Conservation (phyloP, 1,140 invertebrate genomes). For the Thalassaphorura encarpata region DNA sequence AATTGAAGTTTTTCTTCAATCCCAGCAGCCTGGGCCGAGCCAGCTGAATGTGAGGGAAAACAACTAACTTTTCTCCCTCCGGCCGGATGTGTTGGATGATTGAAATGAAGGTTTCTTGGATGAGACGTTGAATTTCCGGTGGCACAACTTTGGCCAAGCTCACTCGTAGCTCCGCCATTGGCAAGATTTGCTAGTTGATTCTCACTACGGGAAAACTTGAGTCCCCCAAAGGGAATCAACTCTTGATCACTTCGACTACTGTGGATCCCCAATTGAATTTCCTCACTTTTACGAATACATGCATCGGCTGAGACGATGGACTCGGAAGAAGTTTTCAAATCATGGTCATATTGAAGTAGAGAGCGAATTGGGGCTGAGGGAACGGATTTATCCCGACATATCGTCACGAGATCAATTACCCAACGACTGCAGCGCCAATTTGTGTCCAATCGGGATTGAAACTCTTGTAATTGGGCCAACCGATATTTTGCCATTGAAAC, state of each 20-base stretch:
- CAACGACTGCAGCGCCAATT: constrained; percentile 89
- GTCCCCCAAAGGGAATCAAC: constrained; percentile 7
- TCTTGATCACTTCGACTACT: constrained; percentile 6
- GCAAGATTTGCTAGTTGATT: constrained; percentile 10
- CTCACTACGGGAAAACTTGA: constrained; percentile 16
- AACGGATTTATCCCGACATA: constrained; percentile 58
- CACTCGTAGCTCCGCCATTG: no score
- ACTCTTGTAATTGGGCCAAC: constrained; percentile 64
- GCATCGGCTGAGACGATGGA: constrained; percentile 10
- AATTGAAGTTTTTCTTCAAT: constrained; percentile 12
- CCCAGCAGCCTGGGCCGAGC: neutral
- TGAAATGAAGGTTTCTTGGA: neutral
- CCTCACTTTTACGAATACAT: constrained; percentile 7
- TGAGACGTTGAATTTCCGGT: neutral
- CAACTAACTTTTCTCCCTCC: constrained; percentile 17
- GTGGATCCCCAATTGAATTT: neutral
- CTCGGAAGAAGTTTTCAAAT: constrained; percentile 14
- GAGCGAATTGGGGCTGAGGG: constrained; percentile 17
- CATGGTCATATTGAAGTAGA: constrained; percentile 2
- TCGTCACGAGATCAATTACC: constrained; percentile 88
- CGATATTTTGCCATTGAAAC: constrained; percentile 73
- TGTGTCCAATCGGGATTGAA: constrained; percentile 66
- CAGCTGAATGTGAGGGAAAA: constrained; percentile 4
- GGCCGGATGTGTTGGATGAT: neutral
- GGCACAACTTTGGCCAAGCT: neutral